A percentile compares a stretch with the other conserved stretches of the same genome.
These are phyloP conservation scores for Odontocerum albicorne DNA, from an alignment of 2,888 invertebrate species.

Conservation along the genomic window DNA sequence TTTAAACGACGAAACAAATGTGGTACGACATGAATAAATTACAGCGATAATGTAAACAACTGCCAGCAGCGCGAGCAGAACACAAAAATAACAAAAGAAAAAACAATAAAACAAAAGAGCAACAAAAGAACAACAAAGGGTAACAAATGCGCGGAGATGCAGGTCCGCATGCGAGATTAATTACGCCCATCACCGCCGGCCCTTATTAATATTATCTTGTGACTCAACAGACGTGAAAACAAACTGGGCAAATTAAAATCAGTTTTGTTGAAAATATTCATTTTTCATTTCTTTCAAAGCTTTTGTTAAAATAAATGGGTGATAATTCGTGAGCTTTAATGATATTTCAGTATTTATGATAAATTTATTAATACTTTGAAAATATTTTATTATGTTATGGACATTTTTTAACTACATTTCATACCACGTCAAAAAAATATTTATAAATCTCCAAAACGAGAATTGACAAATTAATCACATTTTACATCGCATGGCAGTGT, in stretches of 20 bases:
- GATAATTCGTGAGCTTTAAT: no score
- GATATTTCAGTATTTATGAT: no score
- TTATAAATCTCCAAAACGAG: no score
- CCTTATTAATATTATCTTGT: constrained; percentile 5
- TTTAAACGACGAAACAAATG: no score
- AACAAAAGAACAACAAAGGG: constrained; percentile 3
- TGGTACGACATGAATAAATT: constrained; percentile 28
- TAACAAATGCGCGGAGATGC: constrained; percentile 2
- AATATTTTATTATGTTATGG: no score
- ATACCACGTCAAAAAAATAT: no score
- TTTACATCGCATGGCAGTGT: no score
- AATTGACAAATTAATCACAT: no score
- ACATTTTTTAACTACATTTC: no score
- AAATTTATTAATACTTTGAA: no score
- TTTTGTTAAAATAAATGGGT: no score
- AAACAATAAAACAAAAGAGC: constrained; percentile 8
- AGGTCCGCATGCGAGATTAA: background rate
- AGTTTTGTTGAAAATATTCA: constrained; percentile 1
- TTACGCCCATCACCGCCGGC: background rate
- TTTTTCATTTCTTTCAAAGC: background rate
- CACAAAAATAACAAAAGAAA: constrained; percentile 5
- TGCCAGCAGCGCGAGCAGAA: constrained; percentile 6
- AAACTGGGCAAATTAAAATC: background rate
- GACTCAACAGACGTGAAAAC: background rate
- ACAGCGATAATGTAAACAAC: constrained; percentile 31